These are phyloP conservation scores for Todiramphus saurophagus DNA, from an alignment of 2,113 vertebrate species.

Conservation along the genomic window DNA sequence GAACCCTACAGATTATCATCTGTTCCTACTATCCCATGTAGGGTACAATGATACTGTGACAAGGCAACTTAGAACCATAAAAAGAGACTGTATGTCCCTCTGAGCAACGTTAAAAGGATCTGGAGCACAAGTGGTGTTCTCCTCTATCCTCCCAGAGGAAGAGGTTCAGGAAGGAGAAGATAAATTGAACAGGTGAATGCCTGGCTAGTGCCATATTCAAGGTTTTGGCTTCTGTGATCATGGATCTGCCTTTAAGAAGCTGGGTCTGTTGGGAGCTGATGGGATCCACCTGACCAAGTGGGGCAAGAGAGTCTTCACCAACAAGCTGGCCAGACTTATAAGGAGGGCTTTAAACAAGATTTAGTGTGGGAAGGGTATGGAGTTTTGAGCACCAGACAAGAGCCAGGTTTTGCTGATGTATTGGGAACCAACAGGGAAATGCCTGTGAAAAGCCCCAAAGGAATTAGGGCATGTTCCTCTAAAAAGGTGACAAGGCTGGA, in stretches of 20 bases:
- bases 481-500: not conserved
- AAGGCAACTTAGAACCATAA: not conserved
- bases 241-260: not conserved
- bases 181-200: not conserved
- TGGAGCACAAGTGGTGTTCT: not conserved
- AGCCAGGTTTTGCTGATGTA: not conserved
- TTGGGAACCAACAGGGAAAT: not conserved
- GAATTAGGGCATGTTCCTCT: not conserved
- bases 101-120: not conserved
- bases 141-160: not conserved
- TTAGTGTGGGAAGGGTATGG: not conserved
- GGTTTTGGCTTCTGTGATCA: not conserved
- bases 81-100: not conserved
- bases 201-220: not conserved
- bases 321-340: not conserved
- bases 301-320: not conserved
- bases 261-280: not conserved
- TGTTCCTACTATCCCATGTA: not conserved
- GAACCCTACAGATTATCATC: not conserved
- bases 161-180: not conserved
- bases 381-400: not conserved
- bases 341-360: not conserved
- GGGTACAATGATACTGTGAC: not conserved
- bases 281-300: not conserved
- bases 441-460: not conserved